A percentile compares a stretch with the other conserved stretches of the same genome.
Evolutionary conservation across 2,113 vertebrate genomes (phyloP).

Genomic region (Onychorhynchus coronatus): DNA sequence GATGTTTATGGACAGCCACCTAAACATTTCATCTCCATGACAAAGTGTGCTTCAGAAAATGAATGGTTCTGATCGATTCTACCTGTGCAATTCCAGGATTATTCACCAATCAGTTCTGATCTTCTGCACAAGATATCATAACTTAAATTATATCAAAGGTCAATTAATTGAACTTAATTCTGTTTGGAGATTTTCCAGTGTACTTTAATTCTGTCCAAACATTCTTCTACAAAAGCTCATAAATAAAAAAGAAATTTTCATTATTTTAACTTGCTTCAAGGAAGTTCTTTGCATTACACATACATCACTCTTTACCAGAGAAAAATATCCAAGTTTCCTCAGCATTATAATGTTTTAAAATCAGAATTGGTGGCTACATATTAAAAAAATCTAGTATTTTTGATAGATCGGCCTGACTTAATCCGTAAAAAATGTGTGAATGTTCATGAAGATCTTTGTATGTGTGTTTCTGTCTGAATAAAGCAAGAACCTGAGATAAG

Average conservation of each 20-base stretch:
- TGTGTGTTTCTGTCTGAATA: background rate
- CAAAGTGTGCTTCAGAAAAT: background rate
- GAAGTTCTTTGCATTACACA: background rate
- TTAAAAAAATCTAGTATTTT: background rate
- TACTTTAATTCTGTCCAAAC: rapidly evolving
- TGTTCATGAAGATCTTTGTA: background rate
- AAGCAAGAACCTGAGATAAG: background rate
- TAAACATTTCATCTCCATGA: background rate
- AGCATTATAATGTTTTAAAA: background rate
- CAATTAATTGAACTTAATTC: background rate
- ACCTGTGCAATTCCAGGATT: background rate
- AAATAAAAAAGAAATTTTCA: background rate
- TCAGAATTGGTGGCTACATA: background rate
- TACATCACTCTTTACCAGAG: background rate
- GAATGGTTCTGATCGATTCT: background rate
- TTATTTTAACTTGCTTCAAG: background rate
- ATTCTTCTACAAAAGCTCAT: background rate
- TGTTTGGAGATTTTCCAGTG: background rate
- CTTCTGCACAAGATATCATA: background rate
- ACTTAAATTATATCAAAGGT: background rate
- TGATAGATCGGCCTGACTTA: background rate
- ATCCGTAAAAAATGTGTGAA: background rate
- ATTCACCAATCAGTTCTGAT: background rate
- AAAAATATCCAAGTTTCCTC: background rate
- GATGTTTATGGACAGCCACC: background rate